These are phyloP conservation scores for Megalopta genalis DNA, from an alignment of 1,140 invertebrate species.

Conservation along the genomic window DNA sequence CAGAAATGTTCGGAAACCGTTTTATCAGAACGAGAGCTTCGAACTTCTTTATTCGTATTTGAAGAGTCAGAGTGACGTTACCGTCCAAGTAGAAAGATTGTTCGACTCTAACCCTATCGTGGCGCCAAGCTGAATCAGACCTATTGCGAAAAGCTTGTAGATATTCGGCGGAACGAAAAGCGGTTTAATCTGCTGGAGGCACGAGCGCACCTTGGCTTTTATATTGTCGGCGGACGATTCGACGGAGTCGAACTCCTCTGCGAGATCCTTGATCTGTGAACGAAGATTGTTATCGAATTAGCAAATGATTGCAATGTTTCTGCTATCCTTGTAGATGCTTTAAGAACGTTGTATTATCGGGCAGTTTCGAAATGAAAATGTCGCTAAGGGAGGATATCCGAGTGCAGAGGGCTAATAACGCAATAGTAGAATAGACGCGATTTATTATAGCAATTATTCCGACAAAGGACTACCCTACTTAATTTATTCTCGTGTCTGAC, in stretches of 20 bases:
- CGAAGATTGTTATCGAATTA: background rate
- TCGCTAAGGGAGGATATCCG: no score
- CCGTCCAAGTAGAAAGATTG: background rate
- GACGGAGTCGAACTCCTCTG: slow-evolving; percentile 75
- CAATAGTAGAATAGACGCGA: no score
- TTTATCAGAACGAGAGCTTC: no score
- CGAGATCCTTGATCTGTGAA: slow-evolving; percentile 72
- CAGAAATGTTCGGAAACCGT: no score
- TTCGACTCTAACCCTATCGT: slow-evolving; percentile 79
- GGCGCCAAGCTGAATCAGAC: slow-evolving; percentile 86
- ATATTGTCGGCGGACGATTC: slow-evolving; percentile 65
- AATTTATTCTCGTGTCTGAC: no score
- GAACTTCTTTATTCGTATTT: background rate
- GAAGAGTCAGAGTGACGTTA: background rate
- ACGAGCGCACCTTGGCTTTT: slow-evolving; percentile 60
- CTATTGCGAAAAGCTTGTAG: slow-evolving; percentile 85
- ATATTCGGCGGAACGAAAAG: slow-evolving; percentile 85
- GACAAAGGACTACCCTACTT: no score
- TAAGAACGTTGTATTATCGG: background rate
- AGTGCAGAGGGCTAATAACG: no score
- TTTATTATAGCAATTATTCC: no score
- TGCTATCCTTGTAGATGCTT: no score
- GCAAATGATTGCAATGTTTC: background rate
- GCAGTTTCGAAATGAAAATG: no score
- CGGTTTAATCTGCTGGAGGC: slow-evolving; percentile 78